Evolutionary conservation across 2,113 vertebrate genomes (phyloP).

Genomic region (Leptobrachium leishanense): DNA sequence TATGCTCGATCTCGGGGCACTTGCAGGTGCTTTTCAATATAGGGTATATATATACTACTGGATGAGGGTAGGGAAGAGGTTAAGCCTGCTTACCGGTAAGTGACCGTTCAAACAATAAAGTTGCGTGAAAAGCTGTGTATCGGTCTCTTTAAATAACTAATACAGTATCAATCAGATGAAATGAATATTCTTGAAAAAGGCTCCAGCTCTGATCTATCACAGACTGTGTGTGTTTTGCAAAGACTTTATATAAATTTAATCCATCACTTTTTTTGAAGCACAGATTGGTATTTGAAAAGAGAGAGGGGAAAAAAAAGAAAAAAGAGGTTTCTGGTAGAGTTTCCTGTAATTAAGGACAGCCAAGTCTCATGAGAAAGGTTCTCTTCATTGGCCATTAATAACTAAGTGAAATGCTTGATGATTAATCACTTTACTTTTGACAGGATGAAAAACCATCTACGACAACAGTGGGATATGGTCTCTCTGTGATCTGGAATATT

Average conservation of each 20-base stretch:
- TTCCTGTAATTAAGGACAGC: slow-evolving; percentile 24
- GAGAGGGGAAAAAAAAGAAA: background rate
- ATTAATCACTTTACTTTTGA: slow-evolving; percentile 22
- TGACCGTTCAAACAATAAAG: no score
- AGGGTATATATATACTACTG: no score
- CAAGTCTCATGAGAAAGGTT: background rate
- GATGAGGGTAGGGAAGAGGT: no score
- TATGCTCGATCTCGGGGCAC: no score
- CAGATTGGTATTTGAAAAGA: slow-evolving; percentile 3
- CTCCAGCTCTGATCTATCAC: background rate
- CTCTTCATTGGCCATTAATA: slow-evolving; percentile 18
- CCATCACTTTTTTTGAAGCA: slow-evolving; percentile 34
- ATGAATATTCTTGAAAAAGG: no score
- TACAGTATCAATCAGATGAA: no score
- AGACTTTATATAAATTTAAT: slow-evolving; percentile 25
- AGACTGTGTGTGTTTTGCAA: background rate
- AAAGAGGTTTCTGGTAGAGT: background rate
- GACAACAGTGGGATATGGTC: background rate
- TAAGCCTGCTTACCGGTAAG: no score
- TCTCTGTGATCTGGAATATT: background rate
- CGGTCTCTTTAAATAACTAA: no score
- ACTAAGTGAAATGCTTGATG: slow-evolving; percentile 12
- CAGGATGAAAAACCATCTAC: background rate
- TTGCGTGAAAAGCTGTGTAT: no score
- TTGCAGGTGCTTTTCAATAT: no score